Conservation (phyloP, 2,888 invertebrate species). For the Halictus ligatus region DNA sequence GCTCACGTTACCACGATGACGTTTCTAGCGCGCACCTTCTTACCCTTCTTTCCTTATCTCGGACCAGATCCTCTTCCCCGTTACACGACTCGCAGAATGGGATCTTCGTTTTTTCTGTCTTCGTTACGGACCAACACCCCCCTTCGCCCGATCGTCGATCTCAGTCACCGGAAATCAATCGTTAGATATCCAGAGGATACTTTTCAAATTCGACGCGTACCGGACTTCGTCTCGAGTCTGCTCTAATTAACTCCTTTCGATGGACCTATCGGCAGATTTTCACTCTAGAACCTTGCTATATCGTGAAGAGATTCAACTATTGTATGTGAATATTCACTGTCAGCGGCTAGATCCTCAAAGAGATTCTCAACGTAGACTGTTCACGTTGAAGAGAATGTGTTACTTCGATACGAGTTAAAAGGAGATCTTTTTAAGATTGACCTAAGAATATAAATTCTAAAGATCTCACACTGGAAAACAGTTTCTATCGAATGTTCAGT, state of each 20-base stretch:
- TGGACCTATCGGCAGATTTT: neutral
- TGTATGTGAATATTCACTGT: no score
- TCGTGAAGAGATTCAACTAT: no score
- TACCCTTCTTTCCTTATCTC: conserved; percentile 38
- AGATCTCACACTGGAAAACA: no score
- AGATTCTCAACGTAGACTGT: no score
- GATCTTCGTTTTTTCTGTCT: conserved; percentile 52
- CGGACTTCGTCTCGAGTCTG: neutral
- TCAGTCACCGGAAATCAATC: neutral
- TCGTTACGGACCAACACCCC: conserved; percentile 29
- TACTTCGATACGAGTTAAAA: neutral
- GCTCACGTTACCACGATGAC: conserved; percentile 59
- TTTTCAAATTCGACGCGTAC: neutral
- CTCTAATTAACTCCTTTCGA: neutral
- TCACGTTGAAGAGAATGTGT: no score
- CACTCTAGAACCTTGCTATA: no score
- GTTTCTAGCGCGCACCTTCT: conserved; percentile 73
- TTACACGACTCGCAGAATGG: conserved; percentile 41
- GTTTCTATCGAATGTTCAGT: no score
- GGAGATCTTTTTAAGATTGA: neutral
- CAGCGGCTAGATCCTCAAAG: no score
- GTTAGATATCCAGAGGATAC: neutral
- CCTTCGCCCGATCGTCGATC: neutral
- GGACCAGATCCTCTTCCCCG: conserved; percentile 23
- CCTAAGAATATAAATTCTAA: no score